These are phyloP conservation scores for Octopus bimaculoides DNA, from an alignment of 1,140 invertebrate species.

Conservation along the genomic window DNA sequence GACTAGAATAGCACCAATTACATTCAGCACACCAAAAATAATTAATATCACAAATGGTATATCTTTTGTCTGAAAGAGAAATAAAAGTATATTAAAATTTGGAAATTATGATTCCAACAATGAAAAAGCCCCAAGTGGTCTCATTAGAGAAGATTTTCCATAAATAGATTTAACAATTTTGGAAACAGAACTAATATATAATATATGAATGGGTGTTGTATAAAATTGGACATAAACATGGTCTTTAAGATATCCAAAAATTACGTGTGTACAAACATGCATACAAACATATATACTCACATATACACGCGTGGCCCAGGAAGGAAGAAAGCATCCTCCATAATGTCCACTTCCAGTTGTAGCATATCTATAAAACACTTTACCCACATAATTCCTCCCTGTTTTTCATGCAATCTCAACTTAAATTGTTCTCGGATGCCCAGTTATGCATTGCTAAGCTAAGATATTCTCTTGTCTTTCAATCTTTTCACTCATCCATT, in stretches of 20 bases:
- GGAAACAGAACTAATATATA: not conserved
- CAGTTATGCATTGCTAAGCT: too few relatives aligned
- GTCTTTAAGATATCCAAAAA: not conserved
- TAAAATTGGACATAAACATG: not conserved
- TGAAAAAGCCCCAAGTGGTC: not conserved
- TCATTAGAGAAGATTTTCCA: not conserved
- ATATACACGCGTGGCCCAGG: too few relatives aligned
- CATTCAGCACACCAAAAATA: not conserved
- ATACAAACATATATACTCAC: too few relatives aligned
- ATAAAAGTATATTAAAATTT: not conserved
- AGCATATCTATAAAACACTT: too few relatives aligned
- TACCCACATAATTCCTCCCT: too few relatives aligned
- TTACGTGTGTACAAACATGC: not conserved
- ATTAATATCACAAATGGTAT: not conserved
- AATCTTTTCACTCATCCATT: too few relatives aligned
- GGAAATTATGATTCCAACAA: not conserved
- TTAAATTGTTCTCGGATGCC: too few relatives aligned
- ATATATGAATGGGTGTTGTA: not conserved
- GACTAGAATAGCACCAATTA: not conserved
- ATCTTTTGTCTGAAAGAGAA: not conserved
- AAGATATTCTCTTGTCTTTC: too few relatives aligned
- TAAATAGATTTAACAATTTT: not conserved
- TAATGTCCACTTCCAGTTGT: too few relatives aligned
- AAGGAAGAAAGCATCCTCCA: too few relatives aligned
- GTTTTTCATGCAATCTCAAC: too few relatives aligned